Base-by-base conservation (phyloP, 2,113 vertebrate species). In the Phaethornis superciliosus region DNA sequence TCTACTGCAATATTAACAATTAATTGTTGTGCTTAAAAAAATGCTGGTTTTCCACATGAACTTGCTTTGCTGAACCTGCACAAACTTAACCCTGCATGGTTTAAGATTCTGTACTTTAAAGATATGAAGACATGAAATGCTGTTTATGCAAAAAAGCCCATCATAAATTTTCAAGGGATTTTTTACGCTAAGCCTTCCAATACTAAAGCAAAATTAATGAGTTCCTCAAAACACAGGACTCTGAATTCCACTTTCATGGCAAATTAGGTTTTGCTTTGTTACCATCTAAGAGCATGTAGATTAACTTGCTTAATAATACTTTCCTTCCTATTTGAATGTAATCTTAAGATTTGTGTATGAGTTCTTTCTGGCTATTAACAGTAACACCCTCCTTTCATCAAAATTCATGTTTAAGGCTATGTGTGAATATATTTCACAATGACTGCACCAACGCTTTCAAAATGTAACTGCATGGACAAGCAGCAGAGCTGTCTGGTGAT, bases 201-300 rank as follows among this genome's bases (percentile, higher is more conserved):
- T 51, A 64, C 46, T 75, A 84, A 91, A 86, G 10, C 21, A 83
- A 92, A 96, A 92, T 55, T 85, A 94, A 96, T 95, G 85, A 93
- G 52, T 40, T 94, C 44, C 81, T 90, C 44, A 68, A 86, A 94
- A 83, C 47, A 94, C 64, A 49, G 19, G 64, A 64, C 18, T 52
- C 78, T 95, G 60, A 92, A 68, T 93, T 92, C 33, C 56, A 63
- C 24, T 90, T 94, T 52, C 88, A 96, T 13, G 59, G 92, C 47
- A 94, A 90, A 93, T 93, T 88, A 94, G 35, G 10, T 75, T 94
- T 86, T 5, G 11, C 21, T 88, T 94, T 95, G 88, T 85, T 81
- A 60, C 8, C n/a, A 9, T 55, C 47, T 77, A 68, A 84, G 24
- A 86, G n/a, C 51, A 40, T 35, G 44, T 56, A 69, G 72, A 94